A percentile compares a stretch with the other conserved stretches of the same genome.
These are phyloP conservation scores for Dendropsophus ebraccatus DNA, from an alignment of 2,113 vertebrate species.

Conservation along the genomic window DNA sequence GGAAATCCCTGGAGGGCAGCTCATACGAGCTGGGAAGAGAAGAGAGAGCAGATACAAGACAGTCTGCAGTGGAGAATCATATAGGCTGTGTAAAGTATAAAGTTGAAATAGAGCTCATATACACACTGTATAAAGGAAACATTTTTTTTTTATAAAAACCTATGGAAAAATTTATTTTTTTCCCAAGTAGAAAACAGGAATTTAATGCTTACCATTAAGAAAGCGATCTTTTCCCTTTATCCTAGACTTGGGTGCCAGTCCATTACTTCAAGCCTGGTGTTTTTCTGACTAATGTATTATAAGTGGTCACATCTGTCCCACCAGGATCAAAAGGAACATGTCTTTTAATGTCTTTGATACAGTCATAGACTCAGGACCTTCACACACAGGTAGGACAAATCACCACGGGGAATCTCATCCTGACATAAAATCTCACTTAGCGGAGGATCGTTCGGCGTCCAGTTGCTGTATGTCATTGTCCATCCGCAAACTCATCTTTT, in stretches of 20 bases:
- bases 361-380: neutral
- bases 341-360: neutral
- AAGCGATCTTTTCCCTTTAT: too few relatives aligned
- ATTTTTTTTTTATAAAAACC: too few relatives aligned
- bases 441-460: neutral
- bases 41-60: too few relatives aligned
- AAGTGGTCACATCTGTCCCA: neutral
- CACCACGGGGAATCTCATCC: neutral
- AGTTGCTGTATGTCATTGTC: neutral
- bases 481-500: neutral
- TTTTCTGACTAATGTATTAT: neutral
- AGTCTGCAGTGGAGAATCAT: too few relatives aligned
- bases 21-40: too few relatives aligned
- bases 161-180: too few relatives aligned
- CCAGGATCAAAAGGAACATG: neutral
- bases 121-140: too few relatives aligned
- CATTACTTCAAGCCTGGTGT: neutral
- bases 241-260: neutral
- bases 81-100: too few relatives aligned
- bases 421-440: slow-evolving; percentile 5
- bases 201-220: too few relatives aligned
- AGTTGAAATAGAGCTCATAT: too few relatives aligned
- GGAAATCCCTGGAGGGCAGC: too few relatives aligned
- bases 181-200: too few relatives aligned
- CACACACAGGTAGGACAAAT: neutral